Evolutionary conservation across 2,888 invertebrate species (phyloP), one percentile per base, ranked within the genome.

Genomic region (Coenonympha arcania): DNA sequence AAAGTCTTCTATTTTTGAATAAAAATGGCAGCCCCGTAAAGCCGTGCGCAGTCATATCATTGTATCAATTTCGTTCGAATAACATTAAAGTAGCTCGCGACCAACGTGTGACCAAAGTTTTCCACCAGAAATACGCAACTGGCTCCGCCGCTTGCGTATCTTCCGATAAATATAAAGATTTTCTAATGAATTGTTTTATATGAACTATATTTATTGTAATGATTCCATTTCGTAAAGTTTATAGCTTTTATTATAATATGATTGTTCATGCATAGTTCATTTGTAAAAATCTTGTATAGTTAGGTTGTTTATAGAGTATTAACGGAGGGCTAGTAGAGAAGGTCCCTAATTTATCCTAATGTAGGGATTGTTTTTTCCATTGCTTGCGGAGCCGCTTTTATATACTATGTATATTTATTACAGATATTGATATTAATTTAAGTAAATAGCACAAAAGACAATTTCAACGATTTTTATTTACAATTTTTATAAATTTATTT

Each of bases 81-180:
- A 43, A 18, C 41, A 36, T 30, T 37, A 22, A 43, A 8, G 37
- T 33, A 41, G 33, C 60, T 63, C 64, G 62, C 57, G 78, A 80
- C 79, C 81, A 76, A 78, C 77, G 63, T 66, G 64, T 70, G 84
- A 83, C 83, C 84, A 83, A 84, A 83, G 81, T 78, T 77, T 71
- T 71, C 65, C 69, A 67, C 66, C 72, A 72, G 65, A 76, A 78
- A 77, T 77, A 77, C 77, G 74, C 15, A 16, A 24, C n/a, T 31
- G 43, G 30, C 37, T 15, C 22, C 22, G 36, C 45, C 31, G 67
- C 66, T 57, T 52, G 54, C 45, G 57, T 66, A 64, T 66, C 65
- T 70, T 73, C 70, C 69, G 68, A 72, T 66, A 64, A 71, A 66
- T 71, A 68, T 71, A 65, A 60, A 73, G 67, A 62, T 68, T 76